These are phyloP conservation scores for Vombatus ursinus DNA, from an alignment of 2,113 vertebrate genomes.

Conservation along the genomic window DNA sequence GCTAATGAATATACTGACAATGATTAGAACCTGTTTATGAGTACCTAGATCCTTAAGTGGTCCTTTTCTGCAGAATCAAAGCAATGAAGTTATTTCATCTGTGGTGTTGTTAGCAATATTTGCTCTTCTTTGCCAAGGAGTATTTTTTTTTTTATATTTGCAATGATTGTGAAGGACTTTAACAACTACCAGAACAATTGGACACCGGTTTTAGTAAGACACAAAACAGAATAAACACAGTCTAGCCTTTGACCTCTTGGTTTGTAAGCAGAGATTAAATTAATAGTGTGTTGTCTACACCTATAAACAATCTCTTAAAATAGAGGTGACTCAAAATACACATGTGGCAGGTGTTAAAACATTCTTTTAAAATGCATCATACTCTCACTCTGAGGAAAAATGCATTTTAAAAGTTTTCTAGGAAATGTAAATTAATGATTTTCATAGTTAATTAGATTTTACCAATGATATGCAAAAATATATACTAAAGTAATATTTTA, in stretches of 20 bases:
- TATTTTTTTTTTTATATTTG: slow-evolving; percentile 49
- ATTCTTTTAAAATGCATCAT: neutral
- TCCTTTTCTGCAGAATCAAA: slow-evolving; percentile 41
- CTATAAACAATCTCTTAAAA: slow-evolving; percentile 62
- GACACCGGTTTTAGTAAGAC: slow-evolving; percentile 60
- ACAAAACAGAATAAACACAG: slow-evolving; percentile 59
- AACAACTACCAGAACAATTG: slow-evolving; percentile 41
- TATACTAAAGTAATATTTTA: too few species aligned
- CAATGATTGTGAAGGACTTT: slow-evolving; percentile 6
- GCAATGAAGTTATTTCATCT: slow-evolving; percentile 50
- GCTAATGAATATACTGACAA: neutral
- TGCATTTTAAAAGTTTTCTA: neutral
- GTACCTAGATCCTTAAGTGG: neutral
- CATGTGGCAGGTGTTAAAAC: neutral
- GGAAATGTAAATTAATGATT: neutral
- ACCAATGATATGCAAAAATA: too few species aligned
- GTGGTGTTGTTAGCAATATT: slow-evolving; percentile 52
- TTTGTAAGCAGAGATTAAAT: slow-evolving; percentile 78
- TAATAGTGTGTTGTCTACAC: slow-evolving; percentile 63
- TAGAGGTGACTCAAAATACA: slow-evolving; percentile 52
- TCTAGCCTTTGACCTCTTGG: slow-evolving; percentile 64
- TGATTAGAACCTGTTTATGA: neutral
- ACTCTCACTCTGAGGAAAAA: neutral
- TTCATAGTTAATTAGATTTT: neutral
- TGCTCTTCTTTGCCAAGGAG: slow-evolving; percentile 21